Base-by-base conservation (phyloP, 2,888 invertebrate species). In the Xiphydria camelus region DNA sequence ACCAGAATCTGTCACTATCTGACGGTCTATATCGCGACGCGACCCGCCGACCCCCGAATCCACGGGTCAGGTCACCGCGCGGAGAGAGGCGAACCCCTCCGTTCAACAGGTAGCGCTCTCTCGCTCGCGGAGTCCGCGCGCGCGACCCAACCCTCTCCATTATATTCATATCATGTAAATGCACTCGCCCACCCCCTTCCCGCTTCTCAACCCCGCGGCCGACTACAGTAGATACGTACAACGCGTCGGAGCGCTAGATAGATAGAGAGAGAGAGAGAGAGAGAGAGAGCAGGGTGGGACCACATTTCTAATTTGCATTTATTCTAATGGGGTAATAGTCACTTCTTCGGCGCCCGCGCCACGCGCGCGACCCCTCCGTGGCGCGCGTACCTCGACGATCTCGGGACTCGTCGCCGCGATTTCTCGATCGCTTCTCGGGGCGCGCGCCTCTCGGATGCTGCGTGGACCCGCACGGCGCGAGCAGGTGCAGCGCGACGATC, bases 91-190 rank as follows among this genome's bases (percentile, higher is more conserved):
- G 62, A 68, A 66, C 65, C 58, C 53, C 50, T 41, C 53, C 51
- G 68, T 66, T 72, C 73, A 73, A 73, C 73, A 73, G 73, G 73
- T 73, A 73, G 73, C 63, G 65, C 55, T 66, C 59, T 61, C n/a
- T n/a, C n/a, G n/a, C n/a, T 52, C 58, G 54, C 37, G 52, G 57
- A 59, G 57, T 61, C 53, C 51, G 53, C 57, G 61, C 45, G 34
- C 45, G 26, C 37, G 53, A 59, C 57, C 55, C 64, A 58, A 51
- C 67, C 64, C 70, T 68, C 73, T 70, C 67, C 67, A 73, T 73
- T 73, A 73, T 73, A 73, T 73, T 73, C 73, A 73, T 73, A 73
- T 73, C 70, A 73, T 73, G 73, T 70, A 73, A 73, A 73, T 73
- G 70, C 53, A 62, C 59, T 56, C 64, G 57, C 52, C 58, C 56